Percentiles rank a stretch among this genome's conserved stretches.
phyloP scores from a whole-genome alignment of 2,113 vertebrate genomes.

The Entelurus aequoreus region DNA sequence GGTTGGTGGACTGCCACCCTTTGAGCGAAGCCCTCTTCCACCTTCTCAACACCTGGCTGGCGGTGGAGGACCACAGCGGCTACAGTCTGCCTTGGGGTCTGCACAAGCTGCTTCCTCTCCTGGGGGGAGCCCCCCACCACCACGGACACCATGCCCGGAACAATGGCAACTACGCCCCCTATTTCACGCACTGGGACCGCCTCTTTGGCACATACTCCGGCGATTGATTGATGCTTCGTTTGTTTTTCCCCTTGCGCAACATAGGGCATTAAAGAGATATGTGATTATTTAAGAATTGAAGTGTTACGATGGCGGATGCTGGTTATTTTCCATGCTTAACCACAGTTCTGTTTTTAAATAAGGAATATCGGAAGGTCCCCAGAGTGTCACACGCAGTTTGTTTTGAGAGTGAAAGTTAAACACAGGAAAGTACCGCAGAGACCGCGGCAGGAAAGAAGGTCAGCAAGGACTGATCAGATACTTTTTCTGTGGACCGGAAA shows the following conservation, averaged over 20 bases:
- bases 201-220: conserved; percentile 63
- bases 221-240: background rate
- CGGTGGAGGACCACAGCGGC: conserved; percentile 77
- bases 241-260: too few species aligned
- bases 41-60: conserved; percentile 74
- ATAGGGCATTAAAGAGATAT: too few species aligned
- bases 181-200: conserved; percentile 76
- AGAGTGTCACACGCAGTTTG: too few species aligned
- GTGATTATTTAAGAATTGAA: too few species aligned
- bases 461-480: background rate
- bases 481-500: background rate
- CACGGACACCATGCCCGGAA: conserved; percentile 62
- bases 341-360: too few species aligned
- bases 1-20: conserved; percentile 68
- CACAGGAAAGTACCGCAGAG: too few species aligned
- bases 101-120: conserved; percentile 63
- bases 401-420: too few species aligned
- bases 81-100: conserved; percentile 72
- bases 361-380: too few species aligned
- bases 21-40: conserved; percentile 71
- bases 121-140: conserved; percentile 72
- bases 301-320: too few species aligned
- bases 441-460: too few species aligned
- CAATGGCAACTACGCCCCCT: conserved; percentile 71
- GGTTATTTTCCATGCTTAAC: too few species aligned